Evolutionary conservation across 2,888 invertebrate species (phyloP).

Genomic region (Tiphia femorata): DNA sequence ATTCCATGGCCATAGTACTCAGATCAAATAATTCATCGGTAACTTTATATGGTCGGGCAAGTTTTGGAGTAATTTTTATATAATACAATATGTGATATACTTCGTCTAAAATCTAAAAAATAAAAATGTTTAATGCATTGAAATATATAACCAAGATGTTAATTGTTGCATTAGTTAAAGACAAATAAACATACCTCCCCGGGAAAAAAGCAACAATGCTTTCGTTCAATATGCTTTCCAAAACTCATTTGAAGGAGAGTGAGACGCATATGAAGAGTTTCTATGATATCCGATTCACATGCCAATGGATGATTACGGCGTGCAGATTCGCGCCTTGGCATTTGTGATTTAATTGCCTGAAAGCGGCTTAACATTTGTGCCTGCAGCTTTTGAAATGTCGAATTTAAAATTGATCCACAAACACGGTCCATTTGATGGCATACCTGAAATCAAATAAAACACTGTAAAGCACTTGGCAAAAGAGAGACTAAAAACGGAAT

Average conservation of each 20-base stretch:
- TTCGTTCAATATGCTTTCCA: slow-evolving; percentile 93
- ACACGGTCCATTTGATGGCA: slow-evolving; percentile 84
- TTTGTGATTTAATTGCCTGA: slow-evolving; percentile 89
- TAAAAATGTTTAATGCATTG: background rate
- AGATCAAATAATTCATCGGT: slow-evolving; percentile 95
- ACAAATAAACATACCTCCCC: slow-evolving; percentile 91
- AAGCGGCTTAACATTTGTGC: slow-evolving; percentile 87
- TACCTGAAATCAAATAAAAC: slow-evolving; percentile 73
- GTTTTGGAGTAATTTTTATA: slow-evolving; percentile 84
- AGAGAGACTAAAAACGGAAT: no score
- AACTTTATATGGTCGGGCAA: slow-evolving; percentile 91
- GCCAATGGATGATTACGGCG: slow-evolving; percentile 91
- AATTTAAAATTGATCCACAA: slow-evolving; percentile 84
- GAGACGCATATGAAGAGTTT: slow-evolving; percentile 92
- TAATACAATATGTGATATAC: slow-evolving; percentile 88
- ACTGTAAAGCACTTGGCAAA: no score
- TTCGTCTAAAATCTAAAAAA: slow-evolving; percentile 87
- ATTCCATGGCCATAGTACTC: slow-evolving; percentile 98
- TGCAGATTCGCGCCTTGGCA: slow-evolving; percentile 93
- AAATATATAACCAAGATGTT: slow-evolving; percentile 1
- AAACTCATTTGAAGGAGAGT: slow-evolving; percentile 94
- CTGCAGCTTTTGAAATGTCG: slow-evolving; percentile 87
- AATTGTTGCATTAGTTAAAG: background rate
- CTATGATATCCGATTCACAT: slow-evolving; percentile 92
- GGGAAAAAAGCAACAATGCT: slow-evolving; percentile 94